Evolutionary conservation across 2,888 invertebrate species (phyloP).

Genomic region (Torymus texanus): DNA sequence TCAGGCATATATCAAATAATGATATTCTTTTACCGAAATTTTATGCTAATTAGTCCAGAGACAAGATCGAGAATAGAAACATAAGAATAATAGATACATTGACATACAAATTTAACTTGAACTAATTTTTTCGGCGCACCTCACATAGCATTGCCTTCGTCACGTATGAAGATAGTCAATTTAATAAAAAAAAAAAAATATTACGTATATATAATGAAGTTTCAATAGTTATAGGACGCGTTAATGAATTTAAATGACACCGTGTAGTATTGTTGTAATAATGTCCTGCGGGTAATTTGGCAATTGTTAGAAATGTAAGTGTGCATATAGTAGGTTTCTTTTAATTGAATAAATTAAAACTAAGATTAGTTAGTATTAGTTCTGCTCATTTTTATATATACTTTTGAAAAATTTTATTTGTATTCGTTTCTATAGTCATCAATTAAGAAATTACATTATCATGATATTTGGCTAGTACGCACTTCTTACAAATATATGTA

Average conservation of each 20-base stretch:
- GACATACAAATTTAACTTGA: slow-evolving; percentile 23
- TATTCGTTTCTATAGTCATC: too few relatives aligned
- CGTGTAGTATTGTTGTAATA: background rate
- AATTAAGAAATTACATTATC: too few relatives aligned
- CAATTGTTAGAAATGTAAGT: background rate
- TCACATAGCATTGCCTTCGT: slow-evolving; percentile 40
- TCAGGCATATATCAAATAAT: background rate
- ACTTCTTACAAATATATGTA: too few relatives aligned
- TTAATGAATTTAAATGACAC: background rate
- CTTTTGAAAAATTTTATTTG: too few relatives aligned
- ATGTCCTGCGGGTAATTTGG: background rate
- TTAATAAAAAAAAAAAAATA: background rate
- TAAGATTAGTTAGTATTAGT: slow-evolving; percentile 9
- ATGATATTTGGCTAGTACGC: too few relatives aligned
- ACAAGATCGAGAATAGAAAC: background rate
- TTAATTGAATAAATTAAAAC: background rate
- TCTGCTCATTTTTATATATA: too few relatives aligned
- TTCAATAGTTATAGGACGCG: slow-evolving; percentile 7
- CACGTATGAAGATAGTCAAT: slow-evolving; percentile 38
- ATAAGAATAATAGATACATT: background rate
- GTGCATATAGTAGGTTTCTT: background rate
- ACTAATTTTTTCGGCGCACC: slow-evolving; percentile 18
- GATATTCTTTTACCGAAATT: background rate
- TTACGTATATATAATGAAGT: slow-evolving; percentile 2
- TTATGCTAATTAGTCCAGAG: background rate